Conservation (phyloP, 2,113 vertebrate species). For the Passer domesticus region DNA sequence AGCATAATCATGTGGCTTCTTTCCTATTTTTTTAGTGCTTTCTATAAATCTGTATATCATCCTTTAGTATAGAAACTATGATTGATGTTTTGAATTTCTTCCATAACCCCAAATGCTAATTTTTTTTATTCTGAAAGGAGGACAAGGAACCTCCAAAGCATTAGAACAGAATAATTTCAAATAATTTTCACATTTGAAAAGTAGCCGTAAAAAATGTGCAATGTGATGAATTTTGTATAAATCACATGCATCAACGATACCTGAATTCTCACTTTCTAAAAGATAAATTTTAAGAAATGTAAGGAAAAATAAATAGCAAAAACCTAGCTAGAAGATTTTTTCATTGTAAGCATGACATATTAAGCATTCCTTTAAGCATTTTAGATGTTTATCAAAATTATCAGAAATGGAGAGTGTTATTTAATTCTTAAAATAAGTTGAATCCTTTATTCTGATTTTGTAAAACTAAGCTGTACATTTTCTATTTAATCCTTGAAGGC, state of each 20-base stretch:
- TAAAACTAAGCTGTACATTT: not conserved
- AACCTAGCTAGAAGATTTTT: not conserved
- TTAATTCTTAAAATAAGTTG: not conserved
- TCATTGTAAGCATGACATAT: not conserved
- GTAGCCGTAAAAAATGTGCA: not conserved
- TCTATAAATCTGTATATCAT: not conserved
- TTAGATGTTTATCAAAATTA: not conserved
- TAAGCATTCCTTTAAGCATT: not conserved
- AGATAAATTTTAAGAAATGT: not conserved
- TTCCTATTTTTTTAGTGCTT: not conserved
- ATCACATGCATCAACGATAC: not conserved
- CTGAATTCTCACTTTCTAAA: not conserved
- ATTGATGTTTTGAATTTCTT: not conserved
- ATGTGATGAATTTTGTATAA: not conserved
- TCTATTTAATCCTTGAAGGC: not conserved
- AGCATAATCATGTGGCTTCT: not conserved
- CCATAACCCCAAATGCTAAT: not conserved
- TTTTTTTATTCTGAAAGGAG: not conserved
- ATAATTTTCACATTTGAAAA: not conserved
- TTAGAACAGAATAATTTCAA: not conserved
- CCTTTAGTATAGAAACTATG: not conserved
- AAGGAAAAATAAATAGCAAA: not conserved
- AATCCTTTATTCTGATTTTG: not conserved
- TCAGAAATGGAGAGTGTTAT: not conserved
- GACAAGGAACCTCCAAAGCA: not conserved